A percentile compares a stretch with the other conserved stretches of the same genome.
Conservation (phyloP, 1,140 invertebrate species). For the Anoplolepis gracilipes region DNA sequence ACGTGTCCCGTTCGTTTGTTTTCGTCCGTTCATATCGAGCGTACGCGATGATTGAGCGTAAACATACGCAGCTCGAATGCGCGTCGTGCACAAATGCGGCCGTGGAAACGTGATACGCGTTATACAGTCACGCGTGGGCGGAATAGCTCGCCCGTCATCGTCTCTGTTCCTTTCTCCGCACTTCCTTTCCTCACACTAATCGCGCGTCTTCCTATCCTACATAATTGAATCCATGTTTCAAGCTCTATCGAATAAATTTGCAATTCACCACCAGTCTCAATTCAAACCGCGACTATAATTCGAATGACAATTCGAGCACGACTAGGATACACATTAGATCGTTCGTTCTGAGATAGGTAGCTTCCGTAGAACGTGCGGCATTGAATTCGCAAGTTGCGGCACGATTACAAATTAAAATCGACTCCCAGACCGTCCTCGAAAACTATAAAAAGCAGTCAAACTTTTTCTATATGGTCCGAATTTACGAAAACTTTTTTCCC, state of each 20-base stretch:
- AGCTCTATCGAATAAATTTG: constrained; percentile 58
- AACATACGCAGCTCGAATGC: constrained; percentile 39
- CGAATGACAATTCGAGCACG: constrained; percentile 63
- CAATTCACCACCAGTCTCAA: constrained; percentile 57
- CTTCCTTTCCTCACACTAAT: not conserved
- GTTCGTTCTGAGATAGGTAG: not conserved
- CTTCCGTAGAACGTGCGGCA: not conserved
- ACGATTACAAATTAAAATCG: constrained; percentile 76
- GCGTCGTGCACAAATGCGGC: constrained; percentile 66
- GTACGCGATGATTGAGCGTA: constrained; percentile 25
- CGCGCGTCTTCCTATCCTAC: not conserved
- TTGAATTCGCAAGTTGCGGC: not conserved
- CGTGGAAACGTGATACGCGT: constrained; percentile 65
- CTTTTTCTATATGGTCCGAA: constrained; percentile 53
- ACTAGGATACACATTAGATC: constrained; percentile 13
- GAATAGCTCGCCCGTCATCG: constrained; percentile 1
- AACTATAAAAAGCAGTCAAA: no score
- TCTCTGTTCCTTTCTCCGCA: constrained; percentile 11
- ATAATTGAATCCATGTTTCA: not conserved
- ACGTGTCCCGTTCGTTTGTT: constrained; percentile 2
- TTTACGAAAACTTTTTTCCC: constrained; percentile 46
- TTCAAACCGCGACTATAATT: constrained; percentile 42
- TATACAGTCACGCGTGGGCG: constrained; percentile 43
- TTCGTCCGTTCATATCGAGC: constrained; percentile 6
- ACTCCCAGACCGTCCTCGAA: not conserved